Conservation (phyloP, 2,113 vertebrate genomes). For the Pedetes capensis region DNA sequence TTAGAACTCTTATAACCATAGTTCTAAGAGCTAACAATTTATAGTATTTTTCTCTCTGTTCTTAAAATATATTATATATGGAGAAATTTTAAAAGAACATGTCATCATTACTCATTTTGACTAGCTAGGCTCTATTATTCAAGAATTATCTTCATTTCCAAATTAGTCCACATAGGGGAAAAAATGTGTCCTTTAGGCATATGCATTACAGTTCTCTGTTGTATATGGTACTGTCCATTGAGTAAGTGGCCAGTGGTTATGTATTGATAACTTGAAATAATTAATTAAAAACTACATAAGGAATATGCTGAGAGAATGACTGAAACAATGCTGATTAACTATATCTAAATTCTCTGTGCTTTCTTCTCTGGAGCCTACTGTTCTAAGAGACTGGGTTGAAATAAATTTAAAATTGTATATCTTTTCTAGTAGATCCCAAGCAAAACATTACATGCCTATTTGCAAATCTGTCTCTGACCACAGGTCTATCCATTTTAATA, state of each 20-base stretch:
- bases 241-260: not conserved
- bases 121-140: not conserved
- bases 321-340: not conserved
- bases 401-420: constrained; percentile 25
- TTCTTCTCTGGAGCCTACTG: not conserved
- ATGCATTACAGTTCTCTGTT: not conserved
- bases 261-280: not conserved
- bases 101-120: not conserved
- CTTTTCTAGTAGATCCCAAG: constrained; percentile 15
- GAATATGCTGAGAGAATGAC: not conserved
- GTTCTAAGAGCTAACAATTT: constrained; percentile 33
- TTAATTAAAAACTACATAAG: constrained; percentile 36
- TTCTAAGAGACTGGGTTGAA: not conserved
- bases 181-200: not conserved
- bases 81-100: constrained; percentile 14
- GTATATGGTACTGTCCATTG: not conserved
- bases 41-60: constrained; percentile 53
- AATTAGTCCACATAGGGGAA: not conserved
- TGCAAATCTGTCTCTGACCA: not conserved
- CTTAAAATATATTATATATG: not conserved
- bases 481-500: not conserved
- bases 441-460: not conserved
- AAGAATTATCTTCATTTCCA: not conserved
- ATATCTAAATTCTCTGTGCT: not conserved
- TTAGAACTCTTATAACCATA: too few species aligned